Evolutionary conservation across 2,888 invertebrate genomes (phyloP), one percentile per base, ranked within the genome.

Genomic region (Apomyelois bistriatella): DNA sequence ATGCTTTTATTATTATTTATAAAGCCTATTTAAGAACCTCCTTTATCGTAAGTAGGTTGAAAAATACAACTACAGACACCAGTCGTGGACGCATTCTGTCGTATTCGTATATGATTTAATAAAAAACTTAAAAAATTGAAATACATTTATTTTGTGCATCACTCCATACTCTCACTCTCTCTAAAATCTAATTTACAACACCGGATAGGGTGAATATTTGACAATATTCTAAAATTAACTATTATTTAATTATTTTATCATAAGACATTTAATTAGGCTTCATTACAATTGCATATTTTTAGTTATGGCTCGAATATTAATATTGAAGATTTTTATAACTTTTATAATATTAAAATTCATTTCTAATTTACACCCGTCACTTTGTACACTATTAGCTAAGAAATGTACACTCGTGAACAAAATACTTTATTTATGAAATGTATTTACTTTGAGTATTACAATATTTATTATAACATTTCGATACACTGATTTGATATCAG

Each of bases 121-220:
- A 61, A 49, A 1, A 13, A 55, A 48, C 17, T 30, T 6, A 51
- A 61, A 64, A 70, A 75, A 76, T 81, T 82, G 72, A 80, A 84
- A 84, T 85, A 87, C 85, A 86, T 89, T 83, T 87, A 88, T 85
- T 82, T 80, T 85, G 88, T 89, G 88, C 87, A 86, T 85, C 79
- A 82, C 74, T 82, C 80, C 77, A 81, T 79, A 78, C 70, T 73
- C 61, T 70, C 82, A 84, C 76, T 79, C 76, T 69, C 62, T 72
- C 81, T 85, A 85, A 68, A 57, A 65, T 76, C 83, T 85, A 85
- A 76, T 78, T 66, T 81, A 85, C 78, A 82, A 83, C 83, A 82
- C 81, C 79, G 68, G 81, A 75, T 70, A 73, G 74, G 78, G 80
- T 82, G 82, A 76, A 75, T 71, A 58, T 58, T 69, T 74, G 63